Evolutionary conservation across 1,140 invertebrate species (phyloP), one percentile per base, ranked within the genome.

Genomic region (Chironomus tepperi): DNA sequence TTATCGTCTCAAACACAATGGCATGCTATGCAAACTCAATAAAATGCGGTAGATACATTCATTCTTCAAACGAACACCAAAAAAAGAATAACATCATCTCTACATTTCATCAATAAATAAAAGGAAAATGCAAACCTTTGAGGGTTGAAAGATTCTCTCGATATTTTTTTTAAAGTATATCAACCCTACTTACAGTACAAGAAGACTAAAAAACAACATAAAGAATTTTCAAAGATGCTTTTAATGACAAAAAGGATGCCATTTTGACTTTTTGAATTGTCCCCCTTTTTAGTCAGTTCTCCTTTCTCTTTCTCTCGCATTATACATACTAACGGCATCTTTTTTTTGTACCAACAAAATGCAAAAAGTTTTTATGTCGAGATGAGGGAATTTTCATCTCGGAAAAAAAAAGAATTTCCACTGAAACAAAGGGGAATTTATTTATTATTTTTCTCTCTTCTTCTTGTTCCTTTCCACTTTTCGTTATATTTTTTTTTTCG

Each of bases 191-290:
- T 15, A 57, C 12, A 57, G 47, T 34, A n/a, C 10, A 15, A n/a
- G n/a, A 15, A 57, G 5, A 57, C 10, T 15, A 57, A 57, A 57
- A 57, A 57, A 12, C n/a, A n/a, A 57, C n/a, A 57, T 57, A 57
- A 57, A 57, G 47, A 57, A 57, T 57, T 57, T 57, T 57, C 47
- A 57, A 57, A 57, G 47, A 57, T 57, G 47, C 47, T 57, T 57
- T 57, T 57, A 57, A 57, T 57, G 47, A 57, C 47, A 57, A 57
- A 57, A 57, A 57, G 47, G 47, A 57, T 57, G 47, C 47, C 47
- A 57, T 57, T 57, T 57, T 57, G 47, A 57, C 47, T 57, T 57
- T 57, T 57, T 15, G 47, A 47, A 9, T 47, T 47, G 43, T 47
- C 43, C 12, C 12, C 47, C 47, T 15, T 15, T 57, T 57, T 57